phyloP scores from a whole-genome alignment of 1,140 invertebrate species.

The Drosophila cardini region DNA sequence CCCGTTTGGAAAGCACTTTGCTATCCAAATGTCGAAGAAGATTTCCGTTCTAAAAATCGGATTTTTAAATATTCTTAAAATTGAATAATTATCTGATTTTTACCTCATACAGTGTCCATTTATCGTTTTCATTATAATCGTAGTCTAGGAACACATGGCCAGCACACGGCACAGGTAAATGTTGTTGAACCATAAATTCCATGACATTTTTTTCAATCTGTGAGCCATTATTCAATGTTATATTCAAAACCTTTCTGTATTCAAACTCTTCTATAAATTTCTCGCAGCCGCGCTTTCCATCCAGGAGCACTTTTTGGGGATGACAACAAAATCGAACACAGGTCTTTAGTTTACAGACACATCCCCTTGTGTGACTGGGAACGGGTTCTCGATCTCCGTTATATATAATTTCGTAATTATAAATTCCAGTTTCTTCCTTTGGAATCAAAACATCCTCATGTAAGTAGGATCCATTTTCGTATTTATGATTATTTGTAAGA shows the following conservation, averaged over 20 bases:
- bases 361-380: conserved; percentile 51
- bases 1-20: not conserved
- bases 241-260: conserved; percentile 30
- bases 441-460: conserved; percentile 55
- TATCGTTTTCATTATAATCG: not conserved
- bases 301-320: not conserved
- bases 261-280: not conserved
- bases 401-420: conserved; percentile 30
- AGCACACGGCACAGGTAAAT: conserved; percentile 49
- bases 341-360: conserved; percentile 45
- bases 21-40: conserved; percentile 24
- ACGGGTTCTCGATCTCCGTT: conserved; percentile 16
- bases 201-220: conserved; percentile 6
- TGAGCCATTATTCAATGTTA: conserved; percentile 38
- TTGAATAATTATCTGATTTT: not conserved
- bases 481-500: conserved; percentile 30
- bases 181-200: conserved; percentile 45
- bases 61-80: not conserved
- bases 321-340: conserved; percentile 69
- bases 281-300: conserved; percentile 3
- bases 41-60: conserved; percentile 44
- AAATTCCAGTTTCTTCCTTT: conserved; percentile 32
- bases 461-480: conserved; percentile 54
- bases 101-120: conserved; percentile 63
- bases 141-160: not conserved